Conservation (phyloP, 2,113 vertebrate species). For the Pipra filicauda region DNA sequence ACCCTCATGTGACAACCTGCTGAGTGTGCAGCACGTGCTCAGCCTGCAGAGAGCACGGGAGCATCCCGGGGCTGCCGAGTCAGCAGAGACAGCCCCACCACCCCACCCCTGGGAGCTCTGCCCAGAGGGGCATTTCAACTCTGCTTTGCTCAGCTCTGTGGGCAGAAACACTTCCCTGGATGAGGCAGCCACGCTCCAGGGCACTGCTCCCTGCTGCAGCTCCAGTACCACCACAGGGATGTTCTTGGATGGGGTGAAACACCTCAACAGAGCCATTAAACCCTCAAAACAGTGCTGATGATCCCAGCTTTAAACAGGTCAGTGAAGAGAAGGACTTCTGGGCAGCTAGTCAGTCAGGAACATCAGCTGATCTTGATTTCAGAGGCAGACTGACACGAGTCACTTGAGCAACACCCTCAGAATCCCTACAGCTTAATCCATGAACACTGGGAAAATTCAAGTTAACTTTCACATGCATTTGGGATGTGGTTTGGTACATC, state of each 20-base stretch:
- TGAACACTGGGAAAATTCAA: neutral
- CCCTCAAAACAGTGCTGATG: neutral
- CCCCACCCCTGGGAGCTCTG: neutral
- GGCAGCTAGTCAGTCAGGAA: neutral
- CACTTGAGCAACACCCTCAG: neutral
- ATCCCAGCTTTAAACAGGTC: neutral
- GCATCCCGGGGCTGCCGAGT: neutral
- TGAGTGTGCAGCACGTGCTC: neutral
- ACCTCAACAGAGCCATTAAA: neutral
- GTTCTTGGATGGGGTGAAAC: neutral
- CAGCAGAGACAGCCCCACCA: neutral
- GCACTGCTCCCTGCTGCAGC: neutral
- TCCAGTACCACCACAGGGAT: fast-evolving
- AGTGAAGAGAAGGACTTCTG: neutral
- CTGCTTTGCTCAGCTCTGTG: neutral
- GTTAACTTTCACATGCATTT: fast-evolving
- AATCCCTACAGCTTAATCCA: neutral
- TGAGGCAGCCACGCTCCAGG: neutral
- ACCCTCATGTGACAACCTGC: neutral
- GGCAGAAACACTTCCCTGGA: neutral
- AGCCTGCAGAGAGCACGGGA: neutral
- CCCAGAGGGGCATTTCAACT: neutral
- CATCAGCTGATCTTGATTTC: neutral
- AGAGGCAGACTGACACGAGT: neutral
- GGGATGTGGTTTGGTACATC: neutral